Conservation (phyloP, 2,888 invertebrate genomes). For the Glyphotaelius pellucidus region DNA sequence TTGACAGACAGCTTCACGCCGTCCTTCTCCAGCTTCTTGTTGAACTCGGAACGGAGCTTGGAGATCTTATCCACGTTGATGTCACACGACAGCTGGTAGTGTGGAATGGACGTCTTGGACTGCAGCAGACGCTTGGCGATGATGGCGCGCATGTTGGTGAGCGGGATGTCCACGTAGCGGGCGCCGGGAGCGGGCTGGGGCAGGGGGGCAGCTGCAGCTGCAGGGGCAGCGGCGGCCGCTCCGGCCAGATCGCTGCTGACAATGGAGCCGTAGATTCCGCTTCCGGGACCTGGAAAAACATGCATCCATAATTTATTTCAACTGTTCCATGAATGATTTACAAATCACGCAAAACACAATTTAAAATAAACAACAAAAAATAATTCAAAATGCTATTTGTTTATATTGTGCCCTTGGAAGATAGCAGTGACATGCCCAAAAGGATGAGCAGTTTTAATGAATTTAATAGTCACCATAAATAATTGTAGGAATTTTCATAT, state of each 20-base stretch:
- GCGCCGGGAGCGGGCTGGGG: constrained; percentile 74
- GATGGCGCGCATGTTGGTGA: constrained; percentile 89
- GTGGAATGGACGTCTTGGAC: constrained; percentile 96
- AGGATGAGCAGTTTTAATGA: background rate
- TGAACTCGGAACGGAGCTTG: constrained; percentile 86
- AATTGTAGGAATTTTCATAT: background rate
- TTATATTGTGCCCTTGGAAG: background rate
- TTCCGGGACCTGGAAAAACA: constrained; percentile 79
- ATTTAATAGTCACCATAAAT: background rate
- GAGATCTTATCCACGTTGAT: constrained; percentile 90
- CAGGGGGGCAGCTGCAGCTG: constrained; percentile 69
- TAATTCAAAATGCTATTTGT: background rate
- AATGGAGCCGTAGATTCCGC: constrained; percentile 90
- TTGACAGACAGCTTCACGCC: constrained; percentile 94
- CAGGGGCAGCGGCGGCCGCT: constrained; percentile 70
- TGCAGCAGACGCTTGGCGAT: constrained; percentile 93
- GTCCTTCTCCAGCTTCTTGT: constrained; percentile 87
- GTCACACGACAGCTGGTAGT: constrained; percentile 95
- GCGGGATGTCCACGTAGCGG: constrained; percentile 86
- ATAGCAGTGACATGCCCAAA: background rate
- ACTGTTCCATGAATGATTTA: constrained; percentile 47
- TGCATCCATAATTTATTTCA: constrained; percentile 22
- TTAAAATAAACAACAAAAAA: constrained; percentile 26
- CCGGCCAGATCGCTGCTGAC: constrained; percentile 87
- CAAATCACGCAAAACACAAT: background rate